Conservation (phyloP, 2,888 invertebrate species). For the Notodonta dromedarius region DNA sequence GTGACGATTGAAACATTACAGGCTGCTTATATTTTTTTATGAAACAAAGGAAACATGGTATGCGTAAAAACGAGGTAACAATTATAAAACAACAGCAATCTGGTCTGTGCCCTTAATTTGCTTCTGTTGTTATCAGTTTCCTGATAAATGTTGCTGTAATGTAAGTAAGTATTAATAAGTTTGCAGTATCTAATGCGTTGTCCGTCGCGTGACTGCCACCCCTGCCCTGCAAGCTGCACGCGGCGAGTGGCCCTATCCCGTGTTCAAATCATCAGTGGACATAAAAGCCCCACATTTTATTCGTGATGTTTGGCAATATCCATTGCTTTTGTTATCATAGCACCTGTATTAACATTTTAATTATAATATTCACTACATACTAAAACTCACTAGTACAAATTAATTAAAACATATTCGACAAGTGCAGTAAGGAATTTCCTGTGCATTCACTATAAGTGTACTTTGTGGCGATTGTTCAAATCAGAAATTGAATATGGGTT, state of each 20-base stretch:
- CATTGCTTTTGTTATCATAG: not conserved
- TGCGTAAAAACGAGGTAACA: no score
- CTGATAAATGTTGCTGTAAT: slow-evolving; percentile 33
- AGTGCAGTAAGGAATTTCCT: no score
- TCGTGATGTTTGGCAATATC: slow-evolving; percentile 11
- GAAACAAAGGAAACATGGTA: no score
- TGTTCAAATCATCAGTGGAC: slow-evolving; percentile 17
- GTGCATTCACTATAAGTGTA: no score
- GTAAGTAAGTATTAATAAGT: slow-evolving; percentile 35
- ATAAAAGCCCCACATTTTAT: not conserved
- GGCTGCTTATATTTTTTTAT: no score
- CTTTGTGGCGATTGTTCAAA: no score
- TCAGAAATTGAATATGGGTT: no score
- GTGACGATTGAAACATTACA: no score
- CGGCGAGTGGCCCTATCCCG: slow-evolving; percentile 19
- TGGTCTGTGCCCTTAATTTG: not conserved
- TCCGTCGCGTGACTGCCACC: slow-evolving; percentile 65
- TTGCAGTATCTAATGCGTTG: slow-evolving; percentile 38
- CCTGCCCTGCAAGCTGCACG: slow-evolving; percentile 52
- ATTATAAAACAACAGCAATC: not conserved
- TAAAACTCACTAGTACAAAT: no score
- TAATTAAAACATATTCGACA: not conserved
- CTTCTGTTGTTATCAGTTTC: slow-evolving; percentile 13
- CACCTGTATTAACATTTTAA: no score
- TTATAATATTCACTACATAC: no score